These are phyloP conservation scores for Argyresthia goedartella DNA, from an alignment of 2,888 invertebrate species.

Conservation along the genomic window DNA sequence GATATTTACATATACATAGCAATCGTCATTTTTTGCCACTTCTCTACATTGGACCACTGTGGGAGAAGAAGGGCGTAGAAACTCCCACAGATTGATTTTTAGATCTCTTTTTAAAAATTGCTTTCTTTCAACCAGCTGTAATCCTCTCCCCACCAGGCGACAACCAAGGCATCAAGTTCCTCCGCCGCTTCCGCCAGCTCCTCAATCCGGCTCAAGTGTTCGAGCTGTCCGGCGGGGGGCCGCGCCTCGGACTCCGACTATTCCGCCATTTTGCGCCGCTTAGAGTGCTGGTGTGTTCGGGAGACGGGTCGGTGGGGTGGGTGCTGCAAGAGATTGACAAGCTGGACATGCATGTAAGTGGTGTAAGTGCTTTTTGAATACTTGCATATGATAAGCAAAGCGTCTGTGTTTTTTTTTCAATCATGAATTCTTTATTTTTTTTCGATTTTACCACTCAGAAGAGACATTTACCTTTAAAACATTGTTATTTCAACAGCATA, in stretches of 20 bases:
- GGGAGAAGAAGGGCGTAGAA: too few relatives aligned
- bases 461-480: too few relatives aligned
- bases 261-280: conserved; percentile 97
- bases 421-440: too few relatives aligned
- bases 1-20: too few relatives aligned
- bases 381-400: background rate
- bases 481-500: too few relatives aligned
- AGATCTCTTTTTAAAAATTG: too few relatives aligned
- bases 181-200: conserved; percentile 93
- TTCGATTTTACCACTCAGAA: too few relatives aligned
- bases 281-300: conserved; percentile 96
- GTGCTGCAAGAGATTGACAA: conserved; percentile 96
- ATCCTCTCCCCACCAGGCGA: conserved; percentile 73
- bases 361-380: background rate
- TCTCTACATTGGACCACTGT: too few relatives aligned
- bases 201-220: conserved; percentile 98
- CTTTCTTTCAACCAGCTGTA: background rate
- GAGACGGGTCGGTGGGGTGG: conserved; percentile 98
- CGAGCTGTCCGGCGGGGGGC: conserved; percentile 92
- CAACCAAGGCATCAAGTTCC: conserved; percentile 97
- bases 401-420: too few relatives aligned
- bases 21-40: too few relatives aligned
- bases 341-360: conserved; percentile 92
- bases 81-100: too few relatives aligned
- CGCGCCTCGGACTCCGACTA: conserved; percentile 85